A percentile compares a stretch with the other conserved stretches of the same genome.
Conservation (phyloP, 1,140 invertebrate genomes). For the Lepeophtheirus salmonis region DNA sequence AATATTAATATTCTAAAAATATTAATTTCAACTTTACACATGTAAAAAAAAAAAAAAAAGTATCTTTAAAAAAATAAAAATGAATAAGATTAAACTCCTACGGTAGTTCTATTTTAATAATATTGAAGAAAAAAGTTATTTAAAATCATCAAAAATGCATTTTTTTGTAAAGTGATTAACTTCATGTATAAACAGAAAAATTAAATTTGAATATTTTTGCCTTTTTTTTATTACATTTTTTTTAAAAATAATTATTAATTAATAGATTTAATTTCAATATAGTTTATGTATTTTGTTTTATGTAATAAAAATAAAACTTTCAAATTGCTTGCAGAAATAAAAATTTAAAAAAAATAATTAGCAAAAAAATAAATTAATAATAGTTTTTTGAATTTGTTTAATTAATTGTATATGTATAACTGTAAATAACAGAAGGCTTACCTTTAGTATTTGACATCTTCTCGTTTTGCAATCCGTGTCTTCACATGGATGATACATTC, state of each 20-base stretch:
- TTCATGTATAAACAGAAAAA: too few relatives aligned
- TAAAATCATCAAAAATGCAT: too few relatives aligned
- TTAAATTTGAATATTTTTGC: too few relatives aligned
- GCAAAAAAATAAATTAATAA: not conserved
- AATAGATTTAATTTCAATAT: not conserved
- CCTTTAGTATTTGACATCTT: slow-evolving; percentile 81
- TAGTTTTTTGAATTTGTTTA: not conserved
- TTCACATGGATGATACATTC: slow-evolving; percentile 97
- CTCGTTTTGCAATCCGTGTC: slow-evolving; percentile 65
- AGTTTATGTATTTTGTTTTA: not conserved
- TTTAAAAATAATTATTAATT: not conserved
- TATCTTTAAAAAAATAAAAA: too few relatives aligned
- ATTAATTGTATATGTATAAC: slow-evolving; percentile 8
- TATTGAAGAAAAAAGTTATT: too few relatives aligned
- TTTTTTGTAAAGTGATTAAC: too few relatives aligned
- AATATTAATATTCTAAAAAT: too few relatives aligned
- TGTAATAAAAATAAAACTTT: not conserved
- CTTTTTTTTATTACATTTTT: too few relatives aligned
- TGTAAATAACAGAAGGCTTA: slow-evolving; percentile 30
- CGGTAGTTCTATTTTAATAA: too few relatives aligned
- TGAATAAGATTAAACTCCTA: too few relatives aligned
- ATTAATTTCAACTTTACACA: too few relatives aligned
- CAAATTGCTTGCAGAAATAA: not conserved
- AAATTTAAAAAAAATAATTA: not conserved
- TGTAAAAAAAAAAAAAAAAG: too few relatives aligned